These are phyloP conservation scores for Cyprinus carpio DNA, from an alignment of 2,113 vertebrate species.

Conservation along the genomic window DNA sequence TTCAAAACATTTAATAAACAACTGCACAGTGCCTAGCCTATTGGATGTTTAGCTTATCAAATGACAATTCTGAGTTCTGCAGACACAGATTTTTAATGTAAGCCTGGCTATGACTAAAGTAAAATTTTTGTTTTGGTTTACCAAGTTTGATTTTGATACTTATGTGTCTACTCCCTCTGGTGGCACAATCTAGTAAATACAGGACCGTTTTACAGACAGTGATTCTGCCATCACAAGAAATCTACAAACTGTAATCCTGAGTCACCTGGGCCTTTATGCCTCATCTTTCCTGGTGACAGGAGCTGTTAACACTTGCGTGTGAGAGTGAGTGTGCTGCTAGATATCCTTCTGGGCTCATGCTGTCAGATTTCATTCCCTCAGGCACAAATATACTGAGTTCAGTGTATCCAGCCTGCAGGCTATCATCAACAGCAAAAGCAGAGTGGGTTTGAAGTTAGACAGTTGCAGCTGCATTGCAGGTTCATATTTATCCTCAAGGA, in stretches of 20 bases:
- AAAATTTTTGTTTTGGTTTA: neutral
- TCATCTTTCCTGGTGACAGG: slow-evolving; percentile 14
- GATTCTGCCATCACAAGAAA: neutral
- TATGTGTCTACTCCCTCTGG: slow-evolving; percentile 9
- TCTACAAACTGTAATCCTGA: neutral
- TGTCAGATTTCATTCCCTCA: slow-evolving; percentile 32
- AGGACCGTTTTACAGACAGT: neutral
- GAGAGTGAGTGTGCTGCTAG: slow-evolving; percentile 24
- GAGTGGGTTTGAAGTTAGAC: neutral
- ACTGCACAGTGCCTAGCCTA: neutral
- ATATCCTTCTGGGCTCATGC: slow-evolving; percentile 17
- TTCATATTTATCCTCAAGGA: neutral
- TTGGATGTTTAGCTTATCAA: neutral
- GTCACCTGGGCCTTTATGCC: neutral
- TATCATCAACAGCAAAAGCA: neutral
- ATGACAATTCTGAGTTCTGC: neutral
- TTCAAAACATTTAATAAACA: neutral
- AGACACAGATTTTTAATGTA: neutral
- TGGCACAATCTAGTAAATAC: slow-evolving; percentile 6
- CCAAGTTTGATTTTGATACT: neutral
- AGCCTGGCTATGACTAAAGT: neutral
- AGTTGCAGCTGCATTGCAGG: slow-evolving; percentile 17
- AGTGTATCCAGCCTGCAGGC: slow-evolving; percentile 21
- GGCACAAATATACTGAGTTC: slow-evolving; percentile 29
- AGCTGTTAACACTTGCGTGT: slow-evolving; percentile 21